Evolutionary conservation across 2,797 vertebrate species (phyloP), one percentile per base, ranked within the genome.

Genomic region (Hypotaenidia philippensis): DNA sequence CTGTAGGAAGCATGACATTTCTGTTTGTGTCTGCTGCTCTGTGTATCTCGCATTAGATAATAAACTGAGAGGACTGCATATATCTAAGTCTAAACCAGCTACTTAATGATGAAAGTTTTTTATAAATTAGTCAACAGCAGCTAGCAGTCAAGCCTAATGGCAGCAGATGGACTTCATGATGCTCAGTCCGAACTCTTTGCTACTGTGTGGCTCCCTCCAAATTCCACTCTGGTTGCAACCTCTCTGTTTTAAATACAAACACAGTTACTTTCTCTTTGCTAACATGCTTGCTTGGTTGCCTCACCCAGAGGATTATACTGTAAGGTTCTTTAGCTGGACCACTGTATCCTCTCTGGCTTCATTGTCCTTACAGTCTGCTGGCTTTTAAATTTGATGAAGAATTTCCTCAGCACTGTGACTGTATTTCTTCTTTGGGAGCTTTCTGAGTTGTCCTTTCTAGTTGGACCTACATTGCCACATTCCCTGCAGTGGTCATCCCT

Each of bases 11-110:
- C 61, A 11, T 15, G 63, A 41, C 31, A 16, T 88, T 88, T 72
- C 83, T 91, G 53, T 86, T 77, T 77, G 45, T 80, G 80, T 89
- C 83, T 81, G n/a, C 40, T 69, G 49, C 10, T 83, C 47, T 52
- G 31, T 40, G 57, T 45, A 50, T 63, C 75, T 66, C 77, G 49
- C 52, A 9, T 59, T 22, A 72, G 76, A 40, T 52, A 60, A 74
- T 89, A 59, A 88, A 93, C 77, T n/a, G 65, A 90, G 88, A 34
- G 75, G 52, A 23, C 59, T 63, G 55, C 20, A 14, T 63, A 32
- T 60, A 32, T 83, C 75, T 66, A 89, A 90, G 91, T 70, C 60
- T 60, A 61, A 88, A 83, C 32, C 66, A 93, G 61, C 50, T 83
- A 6, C 44, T 63, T 71, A 53, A 41, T 69, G 55, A 36, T 52